Conservation (phyloP, 1,140 invertebrate species). For the Drosophila cardini region DNA sequence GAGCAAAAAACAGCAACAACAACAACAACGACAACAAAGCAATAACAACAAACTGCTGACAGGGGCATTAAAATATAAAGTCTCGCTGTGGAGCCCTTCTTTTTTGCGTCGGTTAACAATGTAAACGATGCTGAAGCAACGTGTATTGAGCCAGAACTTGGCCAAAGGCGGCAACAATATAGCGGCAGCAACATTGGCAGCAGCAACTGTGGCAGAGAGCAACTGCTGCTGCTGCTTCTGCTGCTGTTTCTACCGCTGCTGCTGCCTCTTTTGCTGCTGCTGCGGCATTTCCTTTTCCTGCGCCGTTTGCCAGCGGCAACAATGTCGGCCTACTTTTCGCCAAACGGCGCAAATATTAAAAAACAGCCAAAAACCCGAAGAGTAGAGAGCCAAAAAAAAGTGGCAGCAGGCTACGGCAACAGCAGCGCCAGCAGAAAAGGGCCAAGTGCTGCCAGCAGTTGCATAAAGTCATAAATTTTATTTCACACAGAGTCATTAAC, state of each 20-base stretch:
- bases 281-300: slow-evolving; percentile 81
- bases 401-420: background rate
- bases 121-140: slow-evolving; percentile 63
- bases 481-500: slow-evolving; percentile 83
- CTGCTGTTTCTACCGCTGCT: slow-evolving; percentile 23
- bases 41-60: slow-evolving; percentile 79
- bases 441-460: slow-evolving; percentile 68
- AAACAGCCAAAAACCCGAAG: slow-evolving; percentile 49
- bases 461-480: slow-evolving; percentile 83
- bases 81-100: slow-evolving; percentile 57
- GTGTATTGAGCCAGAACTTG: slow-evolving; percentile 69
- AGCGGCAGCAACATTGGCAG: slow-evolving; percentile 38
- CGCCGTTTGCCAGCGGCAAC: slow-evolving; percentile 77
- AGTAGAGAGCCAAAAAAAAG: slow-evolving; percentile 1
- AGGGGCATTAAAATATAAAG: slow-evolving; percentile 81
- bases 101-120: slow-evolving; percentile 70
- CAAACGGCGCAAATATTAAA: slow-evolving; percentile 75
- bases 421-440: slow-evolving; percentile 26
- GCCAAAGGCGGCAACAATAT: slow-evolving; percentile 52
- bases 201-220: slow-evolving; percentile 19
- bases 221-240: slow-evolving; percentile 27
- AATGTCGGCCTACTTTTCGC: slow-evolving; percentile 81
- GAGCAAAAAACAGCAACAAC: slow-evolving; percentile 33
- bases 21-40: slow-evolving; percentile 68
- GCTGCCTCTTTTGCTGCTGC: slow-evolving; percentile 46